These are phyloP conservation scores for Montipora capitata DNA, from an alignment of 92 coral and sea anemone genomes.

Conservation along the genomic window DNA sequence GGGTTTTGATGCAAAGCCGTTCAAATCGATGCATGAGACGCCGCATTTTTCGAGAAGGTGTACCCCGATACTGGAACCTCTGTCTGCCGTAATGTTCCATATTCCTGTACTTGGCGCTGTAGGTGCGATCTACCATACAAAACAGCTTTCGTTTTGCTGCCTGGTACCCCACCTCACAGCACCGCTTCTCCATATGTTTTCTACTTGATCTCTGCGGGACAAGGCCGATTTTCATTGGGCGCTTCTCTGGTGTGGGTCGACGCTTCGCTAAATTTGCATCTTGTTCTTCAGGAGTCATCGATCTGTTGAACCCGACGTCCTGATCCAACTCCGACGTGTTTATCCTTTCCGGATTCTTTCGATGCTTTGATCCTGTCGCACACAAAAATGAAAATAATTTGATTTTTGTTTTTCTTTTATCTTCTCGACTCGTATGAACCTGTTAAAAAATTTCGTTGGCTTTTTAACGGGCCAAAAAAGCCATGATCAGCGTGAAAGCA, in stretches of 20 bases:
- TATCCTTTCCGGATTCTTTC: conserved; percentile 33
- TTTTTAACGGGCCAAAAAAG: neutral
- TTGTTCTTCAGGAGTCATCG: conserved; percentile 3
- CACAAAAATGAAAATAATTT: neutral
- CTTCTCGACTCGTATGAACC: neutral
- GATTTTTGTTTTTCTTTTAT: neutral
- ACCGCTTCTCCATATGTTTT: conserved; percentile 44
- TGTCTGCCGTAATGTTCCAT: conserved; percentile 69
- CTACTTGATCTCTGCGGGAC: conserved; percentile 2
- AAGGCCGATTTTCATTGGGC: neutral
- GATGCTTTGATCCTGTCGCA: conserved; percentile 41
- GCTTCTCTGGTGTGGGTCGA: neutral
- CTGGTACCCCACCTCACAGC: conserved; percentile 67
- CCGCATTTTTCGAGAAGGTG: conserved; percentile 25
- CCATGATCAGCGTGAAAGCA: conserved; percentile 5
- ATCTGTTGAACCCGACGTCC: conserved; percentile 26
- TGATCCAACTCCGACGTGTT: conserved; percentile 34
- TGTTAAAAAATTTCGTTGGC: neutral
- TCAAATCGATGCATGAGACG: conserved; percentile 39
- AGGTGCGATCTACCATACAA: conserved; percentile 40
- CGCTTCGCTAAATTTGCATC: neutral
- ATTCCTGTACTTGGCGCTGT: conserved; percentile 55
- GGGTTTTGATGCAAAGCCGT: conserved; percentile 41
- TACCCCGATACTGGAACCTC: conserved; percentile 37
- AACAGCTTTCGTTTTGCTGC: conserved; percentile 63